Conservation (phyloP, 1,140 invertebrate species). For the Sipha flava region DNA sequence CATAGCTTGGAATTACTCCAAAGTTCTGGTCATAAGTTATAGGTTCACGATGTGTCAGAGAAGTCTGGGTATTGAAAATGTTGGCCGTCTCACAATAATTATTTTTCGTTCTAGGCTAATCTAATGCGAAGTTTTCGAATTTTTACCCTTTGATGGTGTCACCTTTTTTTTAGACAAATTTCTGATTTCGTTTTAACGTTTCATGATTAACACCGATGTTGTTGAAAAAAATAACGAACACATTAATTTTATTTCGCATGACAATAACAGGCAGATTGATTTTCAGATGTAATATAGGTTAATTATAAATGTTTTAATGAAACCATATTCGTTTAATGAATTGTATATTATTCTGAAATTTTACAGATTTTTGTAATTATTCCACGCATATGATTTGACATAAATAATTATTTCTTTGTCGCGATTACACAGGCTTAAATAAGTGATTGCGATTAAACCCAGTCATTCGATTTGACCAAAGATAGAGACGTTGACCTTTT, state of each 20-base stretch:
- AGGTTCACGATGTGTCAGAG: background rate
- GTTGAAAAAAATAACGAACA: background rate
- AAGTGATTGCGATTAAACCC: too few species aligned
- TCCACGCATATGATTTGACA: too few species aligned
- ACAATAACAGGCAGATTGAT: background rate
- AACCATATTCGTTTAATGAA: background rate
- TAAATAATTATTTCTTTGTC: too few species aligned
- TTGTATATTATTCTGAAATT: too few species aligned
- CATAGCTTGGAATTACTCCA: constrained; percentile 11
- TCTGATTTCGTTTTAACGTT: background rate
- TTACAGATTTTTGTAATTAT: too few species aligned
- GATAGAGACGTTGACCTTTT: background rate
- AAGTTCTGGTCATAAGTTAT: background rate
- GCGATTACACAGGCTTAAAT: too few species aligned
- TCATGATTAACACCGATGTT: background rate
- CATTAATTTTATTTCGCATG: background rate
- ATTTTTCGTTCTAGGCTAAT: background rate
- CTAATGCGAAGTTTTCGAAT: background rate
- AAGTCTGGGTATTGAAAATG: background rate
- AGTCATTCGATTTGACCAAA: background rate
- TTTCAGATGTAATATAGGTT: background rate
- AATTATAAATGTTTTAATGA: background rate
- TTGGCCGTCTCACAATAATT: constrained; percentile 13
- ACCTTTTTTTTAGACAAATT: background rate
- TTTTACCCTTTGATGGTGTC: background rate